These are phyloP conservation scores for Dasysyrphus albostriatus DNA, from an alignment of 2,888 invertebrate genomes.

Conservation along the genomic window DNA sequence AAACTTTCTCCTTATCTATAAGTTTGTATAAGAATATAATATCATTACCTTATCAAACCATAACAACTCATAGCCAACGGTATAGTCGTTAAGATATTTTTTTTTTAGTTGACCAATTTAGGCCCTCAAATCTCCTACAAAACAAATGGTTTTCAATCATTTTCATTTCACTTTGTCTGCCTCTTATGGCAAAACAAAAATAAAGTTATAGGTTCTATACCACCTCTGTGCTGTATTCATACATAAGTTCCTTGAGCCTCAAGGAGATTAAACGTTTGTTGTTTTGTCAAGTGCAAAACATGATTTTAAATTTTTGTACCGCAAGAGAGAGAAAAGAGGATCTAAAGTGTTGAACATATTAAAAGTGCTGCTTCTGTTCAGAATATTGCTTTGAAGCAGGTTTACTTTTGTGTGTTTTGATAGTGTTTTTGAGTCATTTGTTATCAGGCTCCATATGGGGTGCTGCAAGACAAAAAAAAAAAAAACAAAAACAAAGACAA, in stretches of 20 bases:
- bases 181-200: not conserved
- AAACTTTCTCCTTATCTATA: too few species aligned
- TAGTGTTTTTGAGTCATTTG: conserved; percentile 41
- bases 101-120: not conserved
- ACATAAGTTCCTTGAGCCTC: not conserved
- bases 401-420: conserved; percentile 10
- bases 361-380: not conserved
- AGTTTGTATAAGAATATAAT: too few species aligned
- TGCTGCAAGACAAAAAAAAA: conserved; percentile 3
- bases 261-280: conserved; percentile 32
- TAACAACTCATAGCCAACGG: too few species aligned
- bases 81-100: not conserved
- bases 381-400: not conserved
- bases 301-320: conserved; percentile 14
- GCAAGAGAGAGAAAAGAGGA: conserved; percentile 7
- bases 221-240: not conserved
- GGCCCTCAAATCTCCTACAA: conserved; percentile 4
- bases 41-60: too few species aligned
- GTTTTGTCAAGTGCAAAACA: conserved; percentile 22
- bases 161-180: not conserved
- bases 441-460: conserved; percentile 3
- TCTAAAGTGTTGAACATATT: conserved; percentile 35
- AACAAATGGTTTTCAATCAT: conserved; percentile 8
- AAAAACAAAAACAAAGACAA: not conserved
- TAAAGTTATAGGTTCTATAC: not conserved